These are phyloP conservation scores for Rhinogobius similis DNA, from an alignment of 2,113 vertebrate genomes.

Conservation along the genomic window DNA sequence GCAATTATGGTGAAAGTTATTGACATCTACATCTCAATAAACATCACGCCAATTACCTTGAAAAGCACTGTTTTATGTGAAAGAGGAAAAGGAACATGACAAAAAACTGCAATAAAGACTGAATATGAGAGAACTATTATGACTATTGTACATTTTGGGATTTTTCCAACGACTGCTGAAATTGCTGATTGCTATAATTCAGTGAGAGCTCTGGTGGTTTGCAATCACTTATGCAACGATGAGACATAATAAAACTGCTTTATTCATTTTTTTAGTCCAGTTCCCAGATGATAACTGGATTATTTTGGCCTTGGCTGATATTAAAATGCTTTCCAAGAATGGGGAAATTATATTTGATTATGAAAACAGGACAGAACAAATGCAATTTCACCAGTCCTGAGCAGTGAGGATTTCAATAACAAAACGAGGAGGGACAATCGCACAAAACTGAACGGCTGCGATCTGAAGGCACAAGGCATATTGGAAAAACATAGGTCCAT, in stretches of 20 bases:
- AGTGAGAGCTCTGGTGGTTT: neutral
- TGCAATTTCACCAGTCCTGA: neutral
- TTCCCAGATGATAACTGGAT: neutral
- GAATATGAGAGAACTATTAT: neutral
- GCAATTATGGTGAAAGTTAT: neutral
- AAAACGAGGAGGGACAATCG: neutral
- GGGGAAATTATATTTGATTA: neutral
- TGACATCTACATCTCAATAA: neutral
- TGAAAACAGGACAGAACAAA: neutral
- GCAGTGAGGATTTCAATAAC: conserved; percentile 2
- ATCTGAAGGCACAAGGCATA: too few species aligned
- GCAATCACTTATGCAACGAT: neutral
- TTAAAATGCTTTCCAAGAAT: neutral
- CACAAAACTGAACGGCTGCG: neutral
- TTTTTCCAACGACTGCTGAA: neutral
- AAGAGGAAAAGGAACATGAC: neutral
- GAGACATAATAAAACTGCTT: neutral
- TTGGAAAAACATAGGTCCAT: too few species aligned
- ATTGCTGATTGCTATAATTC: neutral
- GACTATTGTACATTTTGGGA: too few species aligned
- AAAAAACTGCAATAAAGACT: too few species aligned
- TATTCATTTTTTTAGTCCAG: neutral
- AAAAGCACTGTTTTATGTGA: neutral
- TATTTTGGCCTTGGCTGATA: neutral
- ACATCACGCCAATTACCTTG: neutral